Evolutionary conservation across 1,140 invertebrate species (phyloP).

Genomic region (Trissolcus basalis): DNA sequence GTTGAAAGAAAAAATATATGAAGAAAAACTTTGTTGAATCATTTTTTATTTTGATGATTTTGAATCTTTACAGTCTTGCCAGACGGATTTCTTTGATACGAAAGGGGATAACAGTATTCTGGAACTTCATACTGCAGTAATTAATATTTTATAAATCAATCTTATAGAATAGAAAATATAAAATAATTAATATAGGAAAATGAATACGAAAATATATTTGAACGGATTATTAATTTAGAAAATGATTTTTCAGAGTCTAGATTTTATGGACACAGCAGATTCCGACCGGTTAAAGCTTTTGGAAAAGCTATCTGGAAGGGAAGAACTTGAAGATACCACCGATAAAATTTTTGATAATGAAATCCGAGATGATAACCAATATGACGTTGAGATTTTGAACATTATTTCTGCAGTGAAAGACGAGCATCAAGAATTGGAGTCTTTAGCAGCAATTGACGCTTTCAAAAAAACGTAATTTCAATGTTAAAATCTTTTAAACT

Average conservation of each 20-base stretch:
- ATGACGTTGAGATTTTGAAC: conserved; percentile 40
- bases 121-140: conserved; percentile 43
- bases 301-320: conserved; percentile 35
- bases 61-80: conserved; percentile 71
- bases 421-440: conserved; percentile 37
- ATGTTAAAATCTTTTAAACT: background rate
- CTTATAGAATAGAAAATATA: too few relatives aligned
- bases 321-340: conserved; percentile 30
- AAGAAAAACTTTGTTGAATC: too few relatives aligned
- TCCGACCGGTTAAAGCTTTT: conserved; percentile 34
- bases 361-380: conserved; percentile 11
- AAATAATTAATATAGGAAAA: too few relatives aligned
- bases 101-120: conserved; percentile 50
- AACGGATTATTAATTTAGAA: background rate
- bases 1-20: too few relatives aligned
- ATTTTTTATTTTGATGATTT: too few relatives aligned
- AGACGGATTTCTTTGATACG: conserved; percentile 69
- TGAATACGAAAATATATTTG: too few relatives aligned
- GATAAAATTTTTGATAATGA: conserved; percentile 20
- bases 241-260: conserved; percentile 32
- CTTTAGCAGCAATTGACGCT: conserved; percentile 36
- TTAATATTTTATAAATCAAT: background rate
- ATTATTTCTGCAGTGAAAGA: conserved; percentile 35
- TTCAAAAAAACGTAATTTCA: conserved; percentile 63
- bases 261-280: conserved; percentile 29